phyloP scores from a whole-genome alignment of 2,888 invertebrate species.

The Hydropsyche betteni region DNA sequence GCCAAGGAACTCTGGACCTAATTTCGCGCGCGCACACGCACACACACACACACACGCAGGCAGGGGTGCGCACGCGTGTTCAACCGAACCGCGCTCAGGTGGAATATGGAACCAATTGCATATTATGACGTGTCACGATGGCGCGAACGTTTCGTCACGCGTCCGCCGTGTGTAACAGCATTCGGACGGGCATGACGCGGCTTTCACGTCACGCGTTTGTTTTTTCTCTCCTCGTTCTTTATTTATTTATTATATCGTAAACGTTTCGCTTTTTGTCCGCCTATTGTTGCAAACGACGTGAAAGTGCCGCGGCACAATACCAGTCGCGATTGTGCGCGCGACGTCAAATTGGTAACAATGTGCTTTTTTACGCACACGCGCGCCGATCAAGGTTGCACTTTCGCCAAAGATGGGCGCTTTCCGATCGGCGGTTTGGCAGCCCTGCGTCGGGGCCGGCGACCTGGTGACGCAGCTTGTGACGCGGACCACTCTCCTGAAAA shows the following conservation, averaged over 20 bases:
- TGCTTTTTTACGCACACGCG: no score
- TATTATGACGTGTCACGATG: conserved; percentile 22
- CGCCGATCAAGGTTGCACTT: no score
- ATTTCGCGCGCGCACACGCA: conserved; percentile 16
- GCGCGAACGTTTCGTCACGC: conserved; percentile 21
- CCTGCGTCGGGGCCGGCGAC: conserved; percentile 38
- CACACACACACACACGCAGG: neutral
- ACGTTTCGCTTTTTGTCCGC: neutral
- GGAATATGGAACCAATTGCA: neutral
- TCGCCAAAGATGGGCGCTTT: no score
- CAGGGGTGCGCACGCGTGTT: no score
- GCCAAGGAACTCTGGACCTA: conserved; percentile 34
- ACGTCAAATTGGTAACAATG: no score
- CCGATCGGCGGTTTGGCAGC: neutral
- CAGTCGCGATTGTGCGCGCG: no score
- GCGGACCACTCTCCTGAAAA: conserved; percentile 40
- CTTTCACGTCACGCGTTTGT: conserved; percentile 26
- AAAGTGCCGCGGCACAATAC: conserved; percentile 20
- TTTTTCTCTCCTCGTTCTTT: neutral
- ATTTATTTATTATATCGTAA: conserved; percentile 7
- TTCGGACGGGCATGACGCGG: conserved; percentile 8
- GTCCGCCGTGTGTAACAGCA: neutral
- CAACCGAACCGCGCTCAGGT: neutral
- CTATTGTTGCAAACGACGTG: conserved; percentile 2
- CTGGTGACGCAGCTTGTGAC: conserved; percentile 43